Evolutionary conservation across 2,888 invertebrate species (phyloP), one percentile per base, ranked within the genome.

Genomic region (Schizaphis graminum): DNA sequence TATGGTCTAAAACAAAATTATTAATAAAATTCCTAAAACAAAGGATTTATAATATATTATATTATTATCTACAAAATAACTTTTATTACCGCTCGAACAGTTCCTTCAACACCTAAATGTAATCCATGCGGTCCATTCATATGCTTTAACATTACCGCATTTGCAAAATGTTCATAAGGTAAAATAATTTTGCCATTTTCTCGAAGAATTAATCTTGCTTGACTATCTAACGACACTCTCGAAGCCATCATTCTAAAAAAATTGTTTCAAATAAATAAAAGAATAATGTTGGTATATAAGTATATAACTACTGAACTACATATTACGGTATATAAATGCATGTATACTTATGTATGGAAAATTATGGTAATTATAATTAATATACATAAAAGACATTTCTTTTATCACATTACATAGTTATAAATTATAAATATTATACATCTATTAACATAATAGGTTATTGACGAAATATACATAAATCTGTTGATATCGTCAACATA

Each of bases 181-280:
- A 98, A 96, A 95, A 98, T 98, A 95, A 98, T 98, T 96, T 98
- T 98, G 24, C 98, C 98, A 96, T 98, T 98, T 96, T 98, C 98
- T 94, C 98, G 96, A 91, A 98, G 96, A 95, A 98, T 98, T 94
- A 98, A 96, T 95, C 98, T 97, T 88, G 98, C 98, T 96, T 98
- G 98, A 41, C 97, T 97, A 96, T 98, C 98, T 95, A 98, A 96
- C 3, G 98, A 97, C 86, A 98, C 97, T 95, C 98, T 97, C 95
- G 98, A 98, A 94, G 98, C 98, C 97, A 98, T 97, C 97, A 98
- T 98, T 96, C 98, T 98, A 95, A 93, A 96, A 87, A 13, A 44
- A 49, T 53, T 49, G 21, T 41, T 47, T 86, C 1, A 86, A n/a
- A n/a, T 47, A 26, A 47, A 86, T 28, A n/a, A 47, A 13, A 47